These are phyloP conservation scores for Tanytarsus gracilentus DNA, from an alignment of 2,888 invertebrate species.

Conservation along the genomic window DNA sequence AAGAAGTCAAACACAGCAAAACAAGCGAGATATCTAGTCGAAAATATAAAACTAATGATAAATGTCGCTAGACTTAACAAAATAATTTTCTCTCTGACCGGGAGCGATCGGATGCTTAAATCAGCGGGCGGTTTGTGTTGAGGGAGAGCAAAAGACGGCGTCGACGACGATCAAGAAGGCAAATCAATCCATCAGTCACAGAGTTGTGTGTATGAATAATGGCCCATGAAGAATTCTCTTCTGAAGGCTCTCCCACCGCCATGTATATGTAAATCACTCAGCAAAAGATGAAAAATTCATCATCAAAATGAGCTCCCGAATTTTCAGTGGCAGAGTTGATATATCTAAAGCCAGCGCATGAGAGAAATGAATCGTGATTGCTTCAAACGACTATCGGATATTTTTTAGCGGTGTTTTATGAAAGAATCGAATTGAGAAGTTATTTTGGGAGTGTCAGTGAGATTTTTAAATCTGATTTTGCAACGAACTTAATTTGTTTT, in stretches of 20 bases:
- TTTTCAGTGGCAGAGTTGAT: neutral
- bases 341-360: too few species aligned
- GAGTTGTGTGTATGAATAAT: neutral
- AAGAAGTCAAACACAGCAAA: neutral
- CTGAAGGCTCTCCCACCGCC: too few species aligned
- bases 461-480: too few species aligned
- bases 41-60: constrained; percentile 18
- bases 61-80: constrained; percentile 28
- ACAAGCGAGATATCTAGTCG: constrained; percentile 7
- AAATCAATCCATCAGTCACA: neutral
- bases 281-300: neutral
- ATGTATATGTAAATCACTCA: too few species aligned
- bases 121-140: neutral
- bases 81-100: constrained; percentile 27
- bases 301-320: neutral
- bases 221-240: neutral
- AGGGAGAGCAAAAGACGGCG: too few species aligned
- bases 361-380: too few species aligned
- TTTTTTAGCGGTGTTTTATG: too few species aligned
- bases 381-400: too few species aligned
- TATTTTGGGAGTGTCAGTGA: too few species aligned
- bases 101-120: constrained; percentile 4
- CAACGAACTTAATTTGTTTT: too few species aligned
- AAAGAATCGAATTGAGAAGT: too few species aligned
- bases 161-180: neutral